Evolutionary conservation across 1,140 invertebrate genomes (phyloP).

Genomic region (Aphaenogaster ashmeadi): DNA sequence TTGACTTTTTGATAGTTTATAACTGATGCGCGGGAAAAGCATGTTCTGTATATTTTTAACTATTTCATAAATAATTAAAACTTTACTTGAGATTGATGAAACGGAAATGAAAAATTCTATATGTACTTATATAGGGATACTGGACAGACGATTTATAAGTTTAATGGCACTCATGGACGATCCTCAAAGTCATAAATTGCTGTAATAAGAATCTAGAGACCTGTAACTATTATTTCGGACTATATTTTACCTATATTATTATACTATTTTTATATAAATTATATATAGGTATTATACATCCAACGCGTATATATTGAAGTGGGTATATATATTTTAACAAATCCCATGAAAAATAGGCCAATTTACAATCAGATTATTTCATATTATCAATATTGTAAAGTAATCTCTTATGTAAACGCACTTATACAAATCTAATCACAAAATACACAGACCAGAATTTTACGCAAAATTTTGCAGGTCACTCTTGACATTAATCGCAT

Average conservation of each 20-base stretch:
- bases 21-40: neutral
- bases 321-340: neutral
- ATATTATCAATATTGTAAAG: neutral
- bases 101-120: neutral
- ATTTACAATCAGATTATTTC: neutral
- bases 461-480: neutral
- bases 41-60: neutral
- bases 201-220: neutral
- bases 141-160: constrained; percentile 4
- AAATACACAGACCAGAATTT: neutral
- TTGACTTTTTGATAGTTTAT: constrained; percentile 2
- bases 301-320: too few relatives aligned
- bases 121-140: too few relatives aligned
- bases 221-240: neutral
- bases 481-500: neutral
- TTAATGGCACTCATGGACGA: neutral
- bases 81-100: constrained; percentile 19
- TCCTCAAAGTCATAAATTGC: constrained; percentile 6
- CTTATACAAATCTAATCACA: neutral
- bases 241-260: neutral
- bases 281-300: neutral
- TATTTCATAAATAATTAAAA: constrained; percentile 9
- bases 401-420: neutral
- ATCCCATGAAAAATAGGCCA: neutral
- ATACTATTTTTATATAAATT: neutral